Evolutionary conservation across 2,888 invertebrate species (phyloP), one percentile per base, ranked within the genome.

Genomic region (Drosophila emarginata): DNA sequence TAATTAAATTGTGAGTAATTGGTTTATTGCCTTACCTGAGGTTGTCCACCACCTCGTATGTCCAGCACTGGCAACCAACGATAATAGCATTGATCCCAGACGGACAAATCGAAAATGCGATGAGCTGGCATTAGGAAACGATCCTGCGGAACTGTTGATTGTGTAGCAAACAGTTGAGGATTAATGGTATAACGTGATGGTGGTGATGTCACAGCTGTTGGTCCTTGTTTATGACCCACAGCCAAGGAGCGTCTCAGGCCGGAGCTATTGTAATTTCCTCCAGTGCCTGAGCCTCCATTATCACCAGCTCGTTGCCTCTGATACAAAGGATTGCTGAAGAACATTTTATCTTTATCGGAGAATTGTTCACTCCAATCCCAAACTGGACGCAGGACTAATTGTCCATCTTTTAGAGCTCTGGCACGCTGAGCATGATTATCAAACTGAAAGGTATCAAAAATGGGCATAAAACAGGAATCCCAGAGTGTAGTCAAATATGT

Each of bases 321-420:
- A 89, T 94, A 98, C 45, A 98, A 92, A 0, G 98, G 97, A 91
- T 98, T 98, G 88, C 95, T 94, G 91, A 98, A 98, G 73, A 97
- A 92, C 3, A 95, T 93, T 66, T 95, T 95, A 89, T 98, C 97
- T 65, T 95, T 95, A 56, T 96, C 96, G 0, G 94, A 93, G 89
- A 97, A 97, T 91, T 97, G 97, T 87, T 96, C 95, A 65, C 94
- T 94, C 97, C 97, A 98, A 89, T 97, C 96, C 98, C 98, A 98
- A 2, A 96, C 95, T 4, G 96, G 96, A 4, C 97, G 93, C 53
- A 95, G 92, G 11, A 95, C 93, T 61, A 96, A 92, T 36, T 89
- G 83, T 0, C 81, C 78, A 26, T 91, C 89, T 45, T 66, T 75
- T 1, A 88, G 93, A 14, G 96, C 96, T 40, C 94, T 92, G 23